Percentiles rank a stretch among this genome's conserved stretches.
phyloP scores from a whole-genome alignment of 2,113 vertebrate species.

The Lagopus leucura region DNA sequence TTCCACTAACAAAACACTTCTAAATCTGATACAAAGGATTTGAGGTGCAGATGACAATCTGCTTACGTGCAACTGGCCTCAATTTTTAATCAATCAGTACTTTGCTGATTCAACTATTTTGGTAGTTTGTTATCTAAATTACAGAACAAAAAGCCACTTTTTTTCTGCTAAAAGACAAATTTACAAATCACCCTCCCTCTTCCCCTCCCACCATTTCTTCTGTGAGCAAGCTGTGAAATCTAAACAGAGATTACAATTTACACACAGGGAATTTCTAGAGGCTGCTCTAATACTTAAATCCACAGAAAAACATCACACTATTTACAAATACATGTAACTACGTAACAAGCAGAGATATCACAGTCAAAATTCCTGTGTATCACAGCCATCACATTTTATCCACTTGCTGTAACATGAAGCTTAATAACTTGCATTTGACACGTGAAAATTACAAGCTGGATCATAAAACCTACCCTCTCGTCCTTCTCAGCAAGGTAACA shows the following conservation, averaged over 20 bases:
- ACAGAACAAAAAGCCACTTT: not conserved
- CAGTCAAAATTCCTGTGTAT: not conserved
- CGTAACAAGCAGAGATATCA: not conserved
- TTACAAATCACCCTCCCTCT: not conserved
- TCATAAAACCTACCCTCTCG: not conserved
- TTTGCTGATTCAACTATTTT: not conserved
- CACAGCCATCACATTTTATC: not conserved
- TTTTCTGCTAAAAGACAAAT: not conserved
- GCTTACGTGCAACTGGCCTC: not conserved
- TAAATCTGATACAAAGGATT: not conserved
- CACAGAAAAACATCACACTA: not conserved
- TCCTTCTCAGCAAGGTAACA: not conserved
- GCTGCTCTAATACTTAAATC: not conserved
- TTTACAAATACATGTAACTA: not conserved
- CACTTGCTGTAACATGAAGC: not conserved
- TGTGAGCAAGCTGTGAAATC: not conserved
- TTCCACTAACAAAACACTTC: not conserved
- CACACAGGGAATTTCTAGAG: not conserved
- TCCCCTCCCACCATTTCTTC: not conserved
- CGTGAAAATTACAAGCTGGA: not conserved
- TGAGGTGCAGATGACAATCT: not conserved
- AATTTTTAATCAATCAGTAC: not conserved
- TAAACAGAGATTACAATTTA: not conserved
- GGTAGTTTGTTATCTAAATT: not conserved
- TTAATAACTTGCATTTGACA: not conserved